Percentiles rank a stretch among this genome's conserved stretches.
These are phyloP conservation scores for Hyalella azteca DNA, from an alignment of 2,888 invertebrate genomes.

Conservation along the genomic window DNA sequence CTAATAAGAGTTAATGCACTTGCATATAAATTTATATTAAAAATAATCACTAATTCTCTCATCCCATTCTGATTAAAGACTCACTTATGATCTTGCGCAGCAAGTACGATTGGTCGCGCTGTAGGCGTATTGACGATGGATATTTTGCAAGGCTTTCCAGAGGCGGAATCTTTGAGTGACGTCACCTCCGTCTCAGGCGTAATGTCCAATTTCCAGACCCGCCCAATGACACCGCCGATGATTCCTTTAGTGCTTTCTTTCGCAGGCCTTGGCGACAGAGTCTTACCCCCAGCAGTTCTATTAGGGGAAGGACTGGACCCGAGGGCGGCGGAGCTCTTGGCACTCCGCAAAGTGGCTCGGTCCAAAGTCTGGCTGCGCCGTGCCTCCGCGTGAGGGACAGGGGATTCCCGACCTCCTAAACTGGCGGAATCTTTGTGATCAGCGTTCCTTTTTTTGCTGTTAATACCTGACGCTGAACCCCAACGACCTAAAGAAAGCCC, in stretches of 20 bases:
- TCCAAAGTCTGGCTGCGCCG: slow-evolving; percentile 23
- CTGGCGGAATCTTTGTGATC: slow-evolving; percentile 12
- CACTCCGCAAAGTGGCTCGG: background rate
- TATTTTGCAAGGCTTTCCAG: slow-evolving; percentile 65
- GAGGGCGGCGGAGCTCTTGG: background rate
- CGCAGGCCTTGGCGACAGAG: background rate
- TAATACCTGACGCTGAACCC: slow-evolving; percentile 9
- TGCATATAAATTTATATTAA: too few relatives aligned
- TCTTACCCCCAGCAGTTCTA: background rate
- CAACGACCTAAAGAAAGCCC: slow-evolving; percentile 15
- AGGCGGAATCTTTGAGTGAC: slow-evolving; percentile 51
- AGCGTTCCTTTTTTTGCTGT: slow-evolving; percentile 1
- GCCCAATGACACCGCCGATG: slow-evolving; percentile 26
- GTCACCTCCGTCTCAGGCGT: slow-evolving; percentile 10
- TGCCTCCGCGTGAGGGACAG: background rate
- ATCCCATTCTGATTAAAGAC: too few relatives aligned
- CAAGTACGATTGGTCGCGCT: slow-evolving; percentile 73
- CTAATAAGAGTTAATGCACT: too few relatives aligned
- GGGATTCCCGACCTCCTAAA: slow-evolving; percentile 10
- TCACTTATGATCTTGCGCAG: slow-evolving; percentile 76
- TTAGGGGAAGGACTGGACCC: background rate
- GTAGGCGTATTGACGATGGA: slow-evolving; percentile 75
- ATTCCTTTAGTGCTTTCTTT: slow-evolving; percentile 23
- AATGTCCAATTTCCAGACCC: slow-evolving; percentile 24
- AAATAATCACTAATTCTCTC: too few relatives aligned